Evolutionary conservation across 2,113 vertebrate genomes (phyloP).

Genomic region (Nycticebus coucang): DNA sequence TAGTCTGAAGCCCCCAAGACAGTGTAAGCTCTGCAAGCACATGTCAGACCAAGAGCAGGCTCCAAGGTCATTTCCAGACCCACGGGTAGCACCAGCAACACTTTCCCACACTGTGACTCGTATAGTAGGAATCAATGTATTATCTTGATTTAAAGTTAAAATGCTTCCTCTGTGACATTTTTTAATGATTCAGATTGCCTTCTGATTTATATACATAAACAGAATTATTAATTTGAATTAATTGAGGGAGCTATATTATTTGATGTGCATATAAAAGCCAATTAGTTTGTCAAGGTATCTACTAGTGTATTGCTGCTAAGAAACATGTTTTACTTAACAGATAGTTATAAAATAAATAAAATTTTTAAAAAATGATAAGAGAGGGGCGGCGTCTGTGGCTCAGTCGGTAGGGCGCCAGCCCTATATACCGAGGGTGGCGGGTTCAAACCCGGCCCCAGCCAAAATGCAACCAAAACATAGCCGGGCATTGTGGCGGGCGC

Average conservation of each 20-base stretch:
- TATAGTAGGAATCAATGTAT: rapidly evolving
- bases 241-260: background rate
- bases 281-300: background rate
- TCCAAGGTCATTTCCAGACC: background rate
- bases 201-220: background rate
- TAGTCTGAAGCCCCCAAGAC: background rate
- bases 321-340: background rate
- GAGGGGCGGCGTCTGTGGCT: too few species aligned
- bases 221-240: background rate
- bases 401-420: too few species aligned
- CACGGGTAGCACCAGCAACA: background rate
- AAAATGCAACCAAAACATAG: too few species aligned
- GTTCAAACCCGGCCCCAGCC: too few species aligned
- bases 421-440: too few species aligned
- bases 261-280: background rate
- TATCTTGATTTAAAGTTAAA: background rate
- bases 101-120: background rate
- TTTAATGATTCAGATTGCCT: background rate
- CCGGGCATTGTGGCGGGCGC: too few species aligned
- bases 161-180: background rate
- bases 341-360: too few species aligned
- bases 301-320: background rate
- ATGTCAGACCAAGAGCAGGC: rapidly evolving
- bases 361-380: too few species aligned
- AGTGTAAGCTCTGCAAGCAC: background rate